These are phyloP conservation scores for Meloidogyne floridensis DNA, from an alignment of 1,140 invertebrate genomes.

Conservation along the genomic window DNA sequence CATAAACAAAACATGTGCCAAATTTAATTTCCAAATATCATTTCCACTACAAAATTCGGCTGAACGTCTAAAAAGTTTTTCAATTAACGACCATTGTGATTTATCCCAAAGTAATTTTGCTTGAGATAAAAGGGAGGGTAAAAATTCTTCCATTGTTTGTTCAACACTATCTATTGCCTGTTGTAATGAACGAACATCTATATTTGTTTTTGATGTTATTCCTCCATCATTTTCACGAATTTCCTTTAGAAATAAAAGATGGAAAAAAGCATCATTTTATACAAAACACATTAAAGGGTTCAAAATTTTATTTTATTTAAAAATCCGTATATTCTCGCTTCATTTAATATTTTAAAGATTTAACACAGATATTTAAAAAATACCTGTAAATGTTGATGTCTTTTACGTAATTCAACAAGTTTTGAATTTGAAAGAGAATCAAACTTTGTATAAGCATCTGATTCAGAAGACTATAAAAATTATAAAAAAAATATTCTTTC, in stretches of 20 bases:
- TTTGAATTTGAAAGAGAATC: slow-evolving; percentile 90
- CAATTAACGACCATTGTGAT: slow-evolving; percentile 88
- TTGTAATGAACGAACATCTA: slow-evolving; percentile 34
- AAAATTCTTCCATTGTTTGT: slow-evolving; percentile 46
- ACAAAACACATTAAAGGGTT: no score
- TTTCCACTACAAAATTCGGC: slow-evolving; percentile 97
- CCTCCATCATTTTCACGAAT: slow-evolving; percentile 41
- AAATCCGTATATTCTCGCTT: no score
- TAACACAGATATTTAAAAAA: slow-evolving; percentile 66
- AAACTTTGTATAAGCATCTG: slow-evolving; percentile 94
- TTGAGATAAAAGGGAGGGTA: slow-evolving; percentile 96
- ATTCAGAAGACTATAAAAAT: slow-evolving; percentile 77
- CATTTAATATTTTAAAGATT: no score
- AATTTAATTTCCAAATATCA: slow-evolving; percentile 93
- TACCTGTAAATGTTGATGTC: slow-evolving; percentile 83
- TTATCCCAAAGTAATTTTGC: slow-evolving; percentile 82
- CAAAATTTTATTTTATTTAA: no score
- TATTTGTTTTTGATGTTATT: neutral
- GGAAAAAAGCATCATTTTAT: slow-evolving; percentile 13
- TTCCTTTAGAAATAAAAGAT: slow-evolving; percentile 33
- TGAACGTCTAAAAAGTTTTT: slow-evolving; percentile 78
- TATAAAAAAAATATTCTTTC: neutral
- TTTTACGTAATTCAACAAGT: slow-evolving; percentile 86
- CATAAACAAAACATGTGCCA: slow-evolving; percentile 98
- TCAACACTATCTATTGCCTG: slow-evolving; percentile 49